A percentile compares a stretch with the other conserved stretches of the same genome.
Conservation (phyloP, 1,140 invertebrate species). For the Euschistus heros region DNA sequence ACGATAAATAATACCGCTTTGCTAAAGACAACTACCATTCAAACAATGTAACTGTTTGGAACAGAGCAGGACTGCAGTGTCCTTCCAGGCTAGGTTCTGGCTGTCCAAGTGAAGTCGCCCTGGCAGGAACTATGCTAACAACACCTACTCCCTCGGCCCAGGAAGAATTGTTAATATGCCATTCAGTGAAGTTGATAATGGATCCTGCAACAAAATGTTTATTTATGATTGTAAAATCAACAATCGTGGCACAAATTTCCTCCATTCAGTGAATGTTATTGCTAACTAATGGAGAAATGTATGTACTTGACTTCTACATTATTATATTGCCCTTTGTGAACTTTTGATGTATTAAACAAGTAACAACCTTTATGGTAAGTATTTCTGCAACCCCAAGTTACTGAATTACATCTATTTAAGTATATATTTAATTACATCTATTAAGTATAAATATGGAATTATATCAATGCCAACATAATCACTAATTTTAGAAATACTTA, state of each 20-base stretch:
- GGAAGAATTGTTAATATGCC: background rate
- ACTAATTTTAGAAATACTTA: no score
- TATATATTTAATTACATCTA: no score
- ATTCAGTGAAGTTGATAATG: background rate
- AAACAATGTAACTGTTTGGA: background rate
- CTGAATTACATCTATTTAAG: no score
- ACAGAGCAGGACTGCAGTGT: background rate
- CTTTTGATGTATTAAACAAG: no score
- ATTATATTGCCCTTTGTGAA: no score
- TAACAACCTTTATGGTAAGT: no score
- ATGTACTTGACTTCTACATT: no score
- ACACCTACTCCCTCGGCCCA: background rate
- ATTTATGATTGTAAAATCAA: background rate
- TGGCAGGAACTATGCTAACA: background rate
- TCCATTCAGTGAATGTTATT: background rate
- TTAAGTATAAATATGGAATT: no score
- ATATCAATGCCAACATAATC: no score
- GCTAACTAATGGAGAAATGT: background rate
- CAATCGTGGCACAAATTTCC: background rate
- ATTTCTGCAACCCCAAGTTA: no score
- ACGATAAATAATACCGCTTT: background rate
- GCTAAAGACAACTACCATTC: background rate
- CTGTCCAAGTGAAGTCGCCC: background rate
- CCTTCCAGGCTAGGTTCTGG: background rate
- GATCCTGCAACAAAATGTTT: conserved; percentile 1